Conservation (phyloP, 2,113 vertebrate species). For the Phalacrocorax carbo region DNA sequence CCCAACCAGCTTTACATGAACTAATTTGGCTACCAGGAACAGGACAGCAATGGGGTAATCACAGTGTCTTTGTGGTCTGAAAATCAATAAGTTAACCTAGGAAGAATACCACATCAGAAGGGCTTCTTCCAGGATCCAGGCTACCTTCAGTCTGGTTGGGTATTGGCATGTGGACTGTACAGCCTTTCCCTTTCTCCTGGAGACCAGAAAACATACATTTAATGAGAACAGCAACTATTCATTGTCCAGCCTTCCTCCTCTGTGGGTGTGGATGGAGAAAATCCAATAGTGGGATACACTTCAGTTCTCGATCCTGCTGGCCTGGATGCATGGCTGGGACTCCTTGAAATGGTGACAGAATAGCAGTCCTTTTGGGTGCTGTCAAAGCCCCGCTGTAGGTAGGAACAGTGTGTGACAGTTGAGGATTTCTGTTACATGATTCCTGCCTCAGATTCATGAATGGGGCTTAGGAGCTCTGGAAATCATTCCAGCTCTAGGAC, state of each 20-base stretch:
- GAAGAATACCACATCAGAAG: rapidly evolving
- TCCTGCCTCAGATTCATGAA: background rate
- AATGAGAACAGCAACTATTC: background rate
- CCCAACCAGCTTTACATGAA: background rate
- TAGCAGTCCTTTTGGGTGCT: background rate
- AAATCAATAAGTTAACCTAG: background rate
- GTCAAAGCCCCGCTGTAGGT: background rate
- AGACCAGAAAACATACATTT: background rate
- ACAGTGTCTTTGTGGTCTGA: background rate
- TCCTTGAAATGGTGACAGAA: background rate
- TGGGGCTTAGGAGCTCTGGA: background rate
- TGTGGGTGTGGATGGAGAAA: background rate
- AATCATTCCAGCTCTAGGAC: background rate
- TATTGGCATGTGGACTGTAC: background rate
- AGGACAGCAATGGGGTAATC: background rate
- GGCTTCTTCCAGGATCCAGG: background rate
- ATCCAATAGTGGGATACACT: background rate
- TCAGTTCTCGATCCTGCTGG: background rate
- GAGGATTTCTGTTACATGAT: background rate
- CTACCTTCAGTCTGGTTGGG: background rate
- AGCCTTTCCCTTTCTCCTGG: background rate
- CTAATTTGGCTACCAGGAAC: background rate
- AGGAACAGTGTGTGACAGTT: background rate
- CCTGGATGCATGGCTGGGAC: background rate
- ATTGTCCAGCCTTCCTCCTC: background rate